These are phyloP conservation scores for Kryptopterus vitreolus DNA, from an alignment of 2,797 vertebrate species.

Conservation along the genomic window DNA sequence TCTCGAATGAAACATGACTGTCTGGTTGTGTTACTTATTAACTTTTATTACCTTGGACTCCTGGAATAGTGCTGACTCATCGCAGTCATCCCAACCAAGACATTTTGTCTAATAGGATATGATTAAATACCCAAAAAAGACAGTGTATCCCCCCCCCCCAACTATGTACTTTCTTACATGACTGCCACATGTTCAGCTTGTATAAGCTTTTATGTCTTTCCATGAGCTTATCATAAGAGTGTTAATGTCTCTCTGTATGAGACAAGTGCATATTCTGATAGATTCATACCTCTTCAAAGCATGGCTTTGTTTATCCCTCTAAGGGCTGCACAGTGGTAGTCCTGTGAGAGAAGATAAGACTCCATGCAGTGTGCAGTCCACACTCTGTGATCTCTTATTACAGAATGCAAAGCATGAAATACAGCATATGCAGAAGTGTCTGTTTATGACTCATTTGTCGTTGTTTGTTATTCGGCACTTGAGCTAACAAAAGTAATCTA, in stretches of 20 bases:
- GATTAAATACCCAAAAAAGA: neutral
- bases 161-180: neutral
- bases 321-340: neutral
- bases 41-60: constrained; percentile 53
- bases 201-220: neutral
- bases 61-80: neutral
- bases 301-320: constrained; percentile 14
- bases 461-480: constrained; percentile 18
- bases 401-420: neutral
- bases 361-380: neutral
- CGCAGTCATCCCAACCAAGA: neutral
- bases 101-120: neutral
- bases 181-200: neutral
- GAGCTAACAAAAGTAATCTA: neutral
- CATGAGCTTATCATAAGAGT: neutral
- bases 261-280: constrained; percentile 17
- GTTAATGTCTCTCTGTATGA: constrained; percentile 12
- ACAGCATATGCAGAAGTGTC: constrained; percentile 16
- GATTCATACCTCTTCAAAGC: constrained; percentile 13
- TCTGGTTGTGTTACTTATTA: constrained; percentile 48
- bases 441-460: constrained; percentile 16
- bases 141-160: no score
- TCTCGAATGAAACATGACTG: neutral
- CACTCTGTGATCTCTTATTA: constrained; percentile 15
- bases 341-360: constrained; percentile 26